Base-by-base conservation (phyloP, 2,888 invertebrate species). In the Sminthurides aquaticus region DNA sequence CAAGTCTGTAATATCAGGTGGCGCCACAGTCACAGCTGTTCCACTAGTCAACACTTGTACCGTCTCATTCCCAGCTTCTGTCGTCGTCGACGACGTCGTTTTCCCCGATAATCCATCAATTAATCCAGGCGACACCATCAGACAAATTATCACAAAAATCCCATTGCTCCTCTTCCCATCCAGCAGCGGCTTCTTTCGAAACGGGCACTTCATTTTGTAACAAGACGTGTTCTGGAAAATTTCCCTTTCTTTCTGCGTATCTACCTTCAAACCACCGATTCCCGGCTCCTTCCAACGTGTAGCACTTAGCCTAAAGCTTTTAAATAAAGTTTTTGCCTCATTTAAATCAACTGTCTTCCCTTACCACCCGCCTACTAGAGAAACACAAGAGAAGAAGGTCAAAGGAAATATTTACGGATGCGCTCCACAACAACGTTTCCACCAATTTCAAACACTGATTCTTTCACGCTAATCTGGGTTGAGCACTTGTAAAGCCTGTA, bases 1-100 rank as follows among this genome's bases (percentile, higher is more conserved):
- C 60, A 69, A 65, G 62, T 73, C 71, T 3, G 70, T 52, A 3
- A 57, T 18, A 24, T 66, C 63, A 1, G 60, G 66, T 18, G 61
- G 26, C 5, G 29, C 20, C 26, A 54, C 48, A 26, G 43, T 34
- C 43, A 15, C 15, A 11, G 43, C 15, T 15, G 43, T 11, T 15
- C 8, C 43, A 34, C 8, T 11, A 34, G 43, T 11, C 8, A 15
- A 34, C 15, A 15, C 5, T 11, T 5, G 43, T 15, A 34, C 43
- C n/a, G n/a, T n/a, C n/a, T n/a, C n/a, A n/a, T n/a, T n/a, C n/a
- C n/a, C n/a, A n/a, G n/a, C n/a, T n/a, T n/a, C n/a, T n/a, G n/a
- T n/a, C n/a, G n/a, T n/a, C n/a, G n/a, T n/a, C n/a, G n/a, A n/a
- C n/a, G n/a, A n/a, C n/a, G n/a, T n/a, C n/a, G n/a, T n/a, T n/a